Base-by-base conservation (phyloP, 2,888 invertebrate genomes). In the Patella depressa region DNA sequence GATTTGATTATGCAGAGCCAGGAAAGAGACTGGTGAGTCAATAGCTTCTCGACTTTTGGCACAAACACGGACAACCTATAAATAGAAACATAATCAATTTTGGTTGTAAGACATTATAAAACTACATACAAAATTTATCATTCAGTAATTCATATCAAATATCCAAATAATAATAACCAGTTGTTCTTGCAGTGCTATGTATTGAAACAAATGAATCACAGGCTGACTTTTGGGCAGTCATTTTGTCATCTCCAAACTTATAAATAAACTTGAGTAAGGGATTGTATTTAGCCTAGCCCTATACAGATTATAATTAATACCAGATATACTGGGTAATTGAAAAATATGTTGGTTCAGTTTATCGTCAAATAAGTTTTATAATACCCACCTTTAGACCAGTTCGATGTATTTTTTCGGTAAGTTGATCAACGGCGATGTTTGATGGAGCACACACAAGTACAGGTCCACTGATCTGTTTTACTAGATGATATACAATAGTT, bases 391-490 rank as follows among this genome's bases (percentile, higher is more conserved):
- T 99, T 69, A 99, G 93, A 73, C 98, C 99, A 9, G 99, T 99
- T 84, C 95, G 94, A 92, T 99, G 99, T 77, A 99, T 99, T 92
- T 99, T 99, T 92, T 99, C 99, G 0, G 99, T 99, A 24, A 99
- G 93, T 89, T 99, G 99, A 92, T 99, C 99, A 0, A 99, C 99
- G 45, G 99, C 99, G 1, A 99, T 99, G 92, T 99, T 99, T 80
- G 98, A 98, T 0, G 99, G 99, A 0, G 99, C 99, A 91, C 99
- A 99, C 0, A 99, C 99, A 2, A 99, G 93, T 0, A 99, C 98
- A 59, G 93, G 93, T 0, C 97, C 97, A 5, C 97, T 96, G 85
- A 95, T 97, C 90, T 98, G 97, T 88, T 97, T 96, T 0, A 97
- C 98, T 78, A 99, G 93, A 90, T 99, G 99, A 91, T 98, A 99